These are phyloP conservation scores for Strigamia crassipes DNA, from an alignment of 2,888 invertebrate genomes.

Conservation along the genomic window DNA sequence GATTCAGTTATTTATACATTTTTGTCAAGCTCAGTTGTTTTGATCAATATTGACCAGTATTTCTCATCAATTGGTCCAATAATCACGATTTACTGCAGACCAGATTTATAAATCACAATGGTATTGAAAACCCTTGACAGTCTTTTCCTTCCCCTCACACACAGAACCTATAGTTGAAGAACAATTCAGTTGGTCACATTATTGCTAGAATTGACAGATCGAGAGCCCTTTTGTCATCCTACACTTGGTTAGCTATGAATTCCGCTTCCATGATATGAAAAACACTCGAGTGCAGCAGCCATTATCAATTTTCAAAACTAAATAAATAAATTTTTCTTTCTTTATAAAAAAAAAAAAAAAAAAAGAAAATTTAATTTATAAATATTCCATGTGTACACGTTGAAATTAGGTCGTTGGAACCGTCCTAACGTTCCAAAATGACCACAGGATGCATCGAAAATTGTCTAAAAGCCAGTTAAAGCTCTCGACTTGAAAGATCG, in stretches of 20 bases:
- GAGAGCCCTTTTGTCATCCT: slow-evolving; percentile 24
- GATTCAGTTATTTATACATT: too few species aligned
- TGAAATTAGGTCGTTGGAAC: too few species aligned
- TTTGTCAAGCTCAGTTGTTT: too few species aligned
- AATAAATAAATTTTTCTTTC: too few species aligned
- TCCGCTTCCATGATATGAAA: neutral
- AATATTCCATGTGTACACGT: too few species aligned
- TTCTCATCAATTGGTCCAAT: too few species aligned
- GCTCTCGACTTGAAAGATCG: neutral
- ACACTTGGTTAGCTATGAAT: slow-evolving; percentile 28
- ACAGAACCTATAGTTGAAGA: neutral
- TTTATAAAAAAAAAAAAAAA: neutral
- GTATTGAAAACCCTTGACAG: neutral
- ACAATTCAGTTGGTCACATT: slow-evolving; percentile 21
- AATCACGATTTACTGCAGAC: too few species aligned
- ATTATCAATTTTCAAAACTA: neutral
- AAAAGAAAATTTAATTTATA: neutral
- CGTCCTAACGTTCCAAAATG: too few species aligned
- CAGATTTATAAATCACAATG: neutral
- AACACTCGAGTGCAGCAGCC: neutral
- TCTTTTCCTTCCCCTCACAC: neutral
- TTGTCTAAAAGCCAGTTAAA: neutral
- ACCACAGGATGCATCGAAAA: neutral
- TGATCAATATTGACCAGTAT: too few species aligned
- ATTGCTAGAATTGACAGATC: slow-evolving; percentile 21